Base-by-base conservation (phyloP, 2,888 invertebrate genomes). In the Volucella inflata region DNA sequence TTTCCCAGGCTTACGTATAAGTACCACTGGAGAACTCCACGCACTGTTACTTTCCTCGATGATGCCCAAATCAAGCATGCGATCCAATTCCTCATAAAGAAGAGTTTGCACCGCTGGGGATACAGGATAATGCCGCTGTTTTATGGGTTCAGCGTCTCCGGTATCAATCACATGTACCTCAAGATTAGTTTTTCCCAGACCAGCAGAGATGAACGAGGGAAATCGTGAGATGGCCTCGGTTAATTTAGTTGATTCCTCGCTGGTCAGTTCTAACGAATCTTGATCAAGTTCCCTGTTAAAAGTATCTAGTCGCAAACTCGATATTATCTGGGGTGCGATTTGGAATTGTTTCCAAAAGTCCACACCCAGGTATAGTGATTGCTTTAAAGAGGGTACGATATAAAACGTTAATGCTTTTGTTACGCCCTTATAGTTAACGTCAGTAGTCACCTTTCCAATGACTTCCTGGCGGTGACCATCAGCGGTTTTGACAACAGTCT, bases 131-230 rank as follows among this genome's bases (percentile, higher is more conserved):
- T 21, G 21, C 21, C 21, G 21, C 21, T 21, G 21, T 8, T 77
- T 77, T 12, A 77, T 68, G 1, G 76, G 68, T 11, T 48, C 46
- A 10, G 77, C 67, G 11, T 36, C 14, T 8, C 51, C 68, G 12
- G 68, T 68, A 36, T 77, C 77, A 21, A 77, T 76, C 10, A 67
- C n/a, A 11, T 67, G 67, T 51, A 53, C 67, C 17, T 40, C 42
- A 8, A 53, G 53, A n/a, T 1, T n/a, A 3, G 48, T 38, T 10
- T 59, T 62, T 4, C 81, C 75, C 21, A 82, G 44, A 50, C 76
- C 81, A 12, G 53, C 16, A 2, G 64, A 50, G 12, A 55, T 10
- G 42, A 36, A 82, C 8, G 81, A 76, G 4, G 76, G 71, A 59
- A 59, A 59, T 8, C 17, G 8, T 9, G 17, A 8, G 12, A 44